Base-by-base conservation (phyloP, 2,797 vertebrate species). In the Spondyliosoma cantharus region DNA sequence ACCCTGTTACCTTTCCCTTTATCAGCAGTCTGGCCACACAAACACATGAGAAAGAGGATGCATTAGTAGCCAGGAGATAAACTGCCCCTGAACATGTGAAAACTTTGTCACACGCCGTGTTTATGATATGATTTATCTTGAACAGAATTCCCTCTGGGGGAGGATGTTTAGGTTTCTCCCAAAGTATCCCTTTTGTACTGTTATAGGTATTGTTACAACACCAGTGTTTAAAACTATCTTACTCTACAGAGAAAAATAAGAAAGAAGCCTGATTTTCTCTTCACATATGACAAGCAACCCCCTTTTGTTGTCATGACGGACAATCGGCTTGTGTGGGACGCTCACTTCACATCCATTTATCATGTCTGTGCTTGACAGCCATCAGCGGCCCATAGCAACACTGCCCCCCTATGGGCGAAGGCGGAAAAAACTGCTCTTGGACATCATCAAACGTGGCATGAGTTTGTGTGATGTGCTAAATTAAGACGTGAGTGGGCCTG, bases 1-100 rank as follows among this genome's bases (percentile, higher is more conserved):
- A 92, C 93, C 84, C 64, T 48, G 67, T 90, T 85, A 88, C 87
- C 76, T 88, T 86, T 86, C 62, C 65, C 80, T 90, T 89, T 88
- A 86, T 86, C 87, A 64, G 65, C 2, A 61, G 29, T 67, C 5
- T 53, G 64, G 76, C 79, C 70, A 76, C 37, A 25, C 59, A 45
- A 17, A 71, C 52, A 66, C n/a, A 5, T 29, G 43, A 57, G 1
- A 5, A 7, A 52, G 8, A 25, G 17, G n/a, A 27, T 25, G 12
- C 74, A 58, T 78, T 7, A 76, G 25, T 77, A 69, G 49, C 13
- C 8, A 43, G 12, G 49, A 48, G 56, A n/a, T 32, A 50, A 71
- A 52, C 61, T n/a, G 48, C 20, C 43, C 7, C 56, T 56, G 16
- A 68, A 63, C 14, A 17, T 32, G 15, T 67, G 43, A 56, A 53